A percentile compares a stretch with the other conserved stretches of the same genome.
These are phyloP conservation scores for Teleogryllus occipitalis DNA, from an alignment of 1,140 invertebrate genomes.

Conservation along the genomic window DNA sequence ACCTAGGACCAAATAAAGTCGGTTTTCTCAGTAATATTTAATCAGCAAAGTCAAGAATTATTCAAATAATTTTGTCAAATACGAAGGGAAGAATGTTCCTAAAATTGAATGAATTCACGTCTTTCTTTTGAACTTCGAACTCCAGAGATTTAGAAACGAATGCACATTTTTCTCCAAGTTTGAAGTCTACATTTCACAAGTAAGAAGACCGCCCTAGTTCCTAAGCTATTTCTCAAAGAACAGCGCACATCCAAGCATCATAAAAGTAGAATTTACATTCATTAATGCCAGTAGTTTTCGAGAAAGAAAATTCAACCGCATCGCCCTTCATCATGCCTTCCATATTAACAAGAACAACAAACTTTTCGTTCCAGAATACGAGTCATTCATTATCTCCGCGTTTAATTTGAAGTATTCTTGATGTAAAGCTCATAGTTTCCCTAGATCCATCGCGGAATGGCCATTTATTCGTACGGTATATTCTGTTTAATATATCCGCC, in stretches of 20 bases:
- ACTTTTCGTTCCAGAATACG: not conserved
- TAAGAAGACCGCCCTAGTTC: not conserved
- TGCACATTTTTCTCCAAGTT: no score
- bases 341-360: constrained; percentile 2
- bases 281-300: not conserved
- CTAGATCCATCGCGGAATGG: not conserved
- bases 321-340: not conserved
- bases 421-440: not conserved
- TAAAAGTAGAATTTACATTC: constrained; percentile 2
- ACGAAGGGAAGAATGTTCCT: no score
- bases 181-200: not conserved
- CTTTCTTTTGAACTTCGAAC: no score
- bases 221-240: not conserved
- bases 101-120: no score
- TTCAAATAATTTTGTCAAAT: no score
- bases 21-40: no score
- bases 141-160: no score
- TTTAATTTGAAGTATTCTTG: constrained; percentile 6
- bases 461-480: not conserved
- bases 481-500: not conserved
- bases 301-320: not conserved
- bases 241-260: not conserved
- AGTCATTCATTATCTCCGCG: not conserved
- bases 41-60: no score
- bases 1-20: no score